Conservation (phyloP, 2,888 invertebrate genomes). For the Drosophila koepferae region DNA sequence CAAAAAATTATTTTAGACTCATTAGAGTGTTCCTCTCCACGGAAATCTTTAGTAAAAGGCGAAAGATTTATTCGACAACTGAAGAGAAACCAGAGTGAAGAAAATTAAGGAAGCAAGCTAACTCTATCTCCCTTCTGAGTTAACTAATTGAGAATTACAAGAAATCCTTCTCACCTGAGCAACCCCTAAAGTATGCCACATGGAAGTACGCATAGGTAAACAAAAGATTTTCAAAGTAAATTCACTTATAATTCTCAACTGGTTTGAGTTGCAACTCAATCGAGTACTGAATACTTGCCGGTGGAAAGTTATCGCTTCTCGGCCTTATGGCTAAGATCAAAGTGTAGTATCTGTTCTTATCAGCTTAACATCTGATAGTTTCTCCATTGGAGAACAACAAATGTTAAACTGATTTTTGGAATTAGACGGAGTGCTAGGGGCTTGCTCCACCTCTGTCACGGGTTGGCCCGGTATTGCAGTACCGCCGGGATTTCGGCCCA, state of each 20-base stretch:
- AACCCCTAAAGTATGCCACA: conserved; percentile 8
- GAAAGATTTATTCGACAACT: conserved; percentile 53
- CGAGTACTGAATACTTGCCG: neutral
- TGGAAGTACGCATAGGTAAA: neutral
- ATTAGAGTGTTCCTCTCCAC: conserved; percentile 48
- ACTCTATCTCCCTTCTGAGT: neutral
- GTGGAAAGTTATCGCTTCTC: conserved; percentile 81
- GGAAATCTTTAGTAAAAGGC: conserved; percentile 55
- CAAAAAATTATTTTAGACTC: conserved; percentile 40
- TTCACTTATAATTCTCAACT: conserved; percentile 22
- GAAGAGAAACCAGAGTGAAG: conserved; percentile 42
- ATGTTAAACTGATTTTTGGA: conserved; percentile 87
- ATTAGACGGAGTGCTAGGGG: conserved; percentile 87
- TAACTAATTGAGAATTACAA: conserved; percentile 20
- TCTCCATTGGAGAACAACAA: conserved; percentile 86
- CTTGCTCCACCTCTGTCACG: conserved; percentile 89
- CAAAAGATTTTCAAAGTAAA: neutral
- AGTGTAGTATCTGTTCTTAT: conserved; percentile 89
- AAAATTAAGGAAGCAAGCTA: fast-evolving
- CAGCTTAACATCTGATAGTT: conserved; percentile 90
- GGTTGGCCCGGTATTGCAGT: conserved; percentile 88
- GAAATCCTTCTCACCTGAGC: neutral
- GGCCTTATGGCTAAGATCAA: conserved; percentile 88
- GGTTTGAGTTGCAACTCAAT: neutral
- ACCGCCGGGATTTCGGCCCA: conserved; percentile 47